Percentiles rank a stretch among this genome's conserved stretches.
Evolutionary conservation across 2,113 vertebrate species (phyloP).

Genomic region (Phodopus roborovskii): DNA sequence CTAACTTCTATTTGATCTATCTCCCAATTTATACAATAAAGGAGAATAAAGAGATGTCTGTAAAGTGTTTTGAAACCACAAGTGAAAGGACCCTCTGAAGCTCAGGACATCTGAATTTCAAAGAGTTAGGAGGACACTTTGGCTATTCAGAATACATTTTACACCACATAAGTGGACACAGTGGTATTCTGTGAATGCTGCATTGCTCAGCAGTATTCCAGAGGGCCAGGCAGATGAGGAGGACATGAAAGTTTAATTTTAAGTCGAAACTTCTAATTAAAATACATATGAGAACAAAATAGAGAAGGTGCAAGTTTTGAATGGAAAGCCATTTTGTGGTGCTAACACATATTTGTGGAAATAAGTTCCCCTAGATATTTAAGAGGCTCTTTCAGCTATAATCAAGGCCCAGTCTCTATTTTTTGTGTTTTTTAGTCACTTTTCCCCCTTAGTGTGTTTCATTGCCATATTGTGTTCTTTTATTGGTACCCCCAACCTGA

Average conservation of each 20-base stretch:
- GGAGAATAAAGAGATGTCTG: constrained; percentile 67
- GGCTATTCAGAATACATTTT: constrained; percentile 58
- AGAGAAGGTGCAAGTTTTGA: constrained; percentile 22
- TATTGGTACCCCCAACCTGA: background rate
- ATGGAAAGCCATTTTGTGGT: constrained; percentile 37
- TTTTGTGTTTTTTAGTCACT: background rate
- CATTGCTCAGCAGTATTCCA: constrained; percentile 59
- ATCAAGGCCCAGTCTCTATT: background rate
- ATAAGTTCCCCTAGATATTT: constrained; percentile 7
- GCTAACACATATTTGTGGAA: constrained; percentile 9
- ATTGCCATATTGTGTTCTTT: background rate
- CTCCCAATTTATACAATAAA: constrained; percentile 75
- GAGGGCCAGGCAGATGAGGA: constrained; percentile 46
- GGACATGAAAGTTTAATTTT: constrained; percentile 54
- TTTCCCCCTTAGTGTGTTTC: background rate
- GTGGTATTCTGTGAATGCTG: constrained; percentile 38
- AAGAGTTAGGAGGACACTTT: constrained; percentile 57
- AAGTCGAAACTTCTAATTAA: constrained; percentile 66
- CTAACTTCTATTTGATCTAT: constrained; percentile 77
- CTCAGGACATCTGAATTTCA: constrained; percentile 61
- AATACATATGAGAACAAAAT: constrained; percentile 32
- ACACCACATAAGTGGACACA: constrained; percentile 46
- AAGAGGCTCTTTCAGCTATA: background rate
- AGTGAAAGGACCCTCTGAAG: constrained; percentile 61
- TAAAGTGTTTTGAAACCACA: constrained; percentile 49